Evolutionary conservation across 2,113 vertebrate species (phyloP).

Genomic region (Cochlearius cochlearius): DNA sequence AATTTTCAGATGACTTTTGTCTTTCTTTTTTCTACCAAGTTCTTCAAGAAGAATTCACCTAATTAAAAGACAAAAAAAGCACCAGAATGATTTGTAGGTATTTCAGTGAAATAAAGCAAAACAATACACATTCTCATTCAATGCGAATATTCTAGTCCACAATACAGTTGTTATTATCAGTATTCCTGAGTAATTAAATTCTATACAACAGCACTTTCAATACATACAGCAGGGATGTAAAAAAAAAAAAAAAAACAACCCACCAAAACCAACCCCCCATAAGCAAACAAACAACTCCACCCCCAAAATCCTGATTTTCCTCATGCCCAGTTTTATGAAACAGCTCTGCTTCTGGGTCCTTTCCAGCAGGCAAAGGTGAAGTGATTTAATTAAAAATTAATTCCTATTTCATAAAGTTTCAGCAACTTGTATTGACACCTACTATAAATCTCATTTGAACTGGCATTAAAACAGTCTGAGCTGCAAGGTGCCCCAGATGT

Average conservation of each 20-base stretch:
- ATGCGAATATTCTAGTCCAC: background rate
- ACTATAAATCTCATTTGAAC: background rate
- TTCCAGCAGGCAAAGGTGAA: background rate
- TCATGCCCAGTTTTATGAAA: background rate
- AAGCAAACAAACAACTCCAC: background rate
- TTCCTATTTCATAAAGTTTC: background rate
- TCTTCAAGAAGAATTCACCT: constrained; percentile 99
- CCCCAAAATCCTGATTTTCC: background rate
- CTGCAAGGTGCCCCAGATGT: background rate
- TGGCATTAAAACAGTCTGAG: background rate
- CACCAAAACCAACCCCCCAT: no score
- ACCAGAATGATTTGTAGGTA: background rate
- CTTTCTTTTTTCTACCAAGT: constrained; percentile 87
- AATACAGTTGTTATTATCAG: background rate
- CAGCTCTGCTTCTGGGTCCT: background rate
- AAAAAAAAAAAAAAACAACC: background rate
- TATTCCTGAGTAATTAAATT: background rate
- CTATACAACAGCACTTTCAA: background rate
- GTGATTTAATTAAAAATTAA: background rate
- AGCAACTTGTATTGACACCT: background rate
- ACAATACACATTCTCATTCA: background rate
- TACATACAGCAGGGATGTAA: background rate
- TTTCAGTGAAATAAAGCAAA: background rate
- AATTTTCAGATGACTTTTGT: constrained; percentile 69
- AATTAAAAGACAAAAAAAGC: constrained; percentile 31